Conservation (phyloP, 2,797 vertebrate genomes). For the Hydrolagus colliei region DNA sequence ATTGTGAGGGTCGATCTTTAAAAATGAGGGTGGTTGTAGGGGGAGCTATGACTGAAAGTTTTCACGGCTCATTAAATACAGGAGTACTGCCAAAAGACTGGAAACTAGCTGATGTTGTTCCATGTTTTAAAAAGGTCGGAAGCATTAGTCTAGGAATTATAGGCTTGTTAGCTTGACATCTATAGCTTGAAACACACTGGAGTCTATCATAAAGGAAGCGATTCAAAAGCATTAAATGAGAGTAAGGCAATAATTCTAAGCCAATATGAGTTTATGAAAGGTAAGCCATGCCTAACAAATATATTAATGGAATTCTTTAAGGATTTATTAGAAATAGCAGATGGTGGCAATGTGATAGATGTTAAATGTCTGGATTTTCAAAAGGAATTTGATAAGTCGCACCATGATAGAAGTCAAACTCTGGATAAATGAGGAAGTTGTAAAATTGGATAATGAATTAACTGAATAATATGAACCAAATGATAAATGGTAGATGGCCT, state of each 20-base stretch:
- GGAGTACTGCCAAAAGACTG: background rate
- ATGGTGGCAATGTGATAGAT: background rate
- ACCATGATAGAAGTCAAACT: background rate
- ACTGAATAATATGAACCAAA: background rate
- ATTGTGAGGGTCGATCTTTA: background rate
- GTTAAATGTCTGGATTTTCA: background rate
- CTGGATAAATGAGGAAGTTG: background rate
- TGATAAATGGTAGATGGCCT: background rate
- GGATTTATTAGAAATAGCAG: constrained; percentile 16
- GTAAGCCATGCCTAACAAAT: constrained; percentile 24
- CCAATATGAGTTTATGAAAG: constrained; percentile 26
- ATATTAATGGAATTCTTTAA: constrained; percentile 17
- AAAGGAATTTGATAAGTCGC: background rate
- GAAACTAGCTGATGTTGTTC: background rate
- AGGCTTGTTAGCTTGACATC: background rate
- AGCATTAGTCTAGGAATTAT: constrained; percentile 21
- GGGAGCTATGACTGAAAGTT: background rate
- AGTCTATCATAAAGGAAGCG: constrained; percentile 8
- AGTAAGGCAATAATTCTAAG: constrained; percentile 23
- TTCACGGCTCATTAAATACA: constrained; percentile 24
- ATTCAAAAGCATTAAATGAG: constrained; percentile 14
- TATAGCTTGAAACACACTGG: constrained; percentile 2
- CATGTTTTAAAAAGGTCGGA: constrained; percentile 25
- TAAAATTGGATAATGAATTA: background rate
- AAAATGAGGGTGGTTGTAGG: background rate